Evolutionary conservation across 1,140 invertebrate species (phyloP), one percentile per base, ranked within the genome.

Genomic region (Meteorus sp.): DNA sequence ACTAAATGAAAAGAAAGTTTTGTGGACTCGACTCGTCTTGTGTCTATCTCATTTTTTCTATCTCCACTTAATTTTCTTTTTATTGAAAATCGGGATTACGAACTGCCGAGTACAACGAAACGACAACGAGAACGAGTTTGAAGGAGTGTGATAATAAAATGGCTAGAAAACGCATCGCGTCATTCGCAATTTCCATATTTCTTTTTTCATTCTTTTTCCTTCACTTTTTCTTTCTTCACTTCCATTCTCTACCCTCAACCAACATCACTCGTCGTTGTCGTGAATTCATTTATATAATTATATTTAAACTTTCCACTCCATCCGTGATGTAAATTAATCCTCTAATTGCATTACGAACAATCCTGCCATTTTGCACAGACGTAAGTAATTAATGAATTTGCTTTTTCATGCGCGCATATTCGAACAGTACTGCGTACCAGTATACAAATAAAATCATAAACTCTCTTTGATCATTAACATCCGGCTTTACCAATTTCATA

Each of bases 171-270:
- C 13, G 44, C 23, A 47, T 57, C 45, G n/a, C 23, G 51, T 25
- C 56, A 57, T 33, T 51, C n/a, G n/a, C 31, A 48, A 56, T 56
- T 56, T 56, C 19, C 55, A 56, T 56, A 47, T 48, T 56, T 37
- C 48, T 56, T 37, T 25, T 55, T 29, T 29, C 17, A 37, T n/a
- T 23, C 33, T n/a, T 25, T 13, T 37, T n/a, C 23, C 33, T 37
- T 53, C 25, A 23, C 27, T 13, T 17, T 20, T 20, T 29, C 13
- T n/a, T n/a, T n/a, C n/a, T n/a, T n/a, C n/a, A n/a, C n/a, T n/a
- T n/a, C n/a, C n/a, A n/a, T n/a, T n/a, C n/a, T n/a, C n/a, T n/a
- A n/a, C n/a, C n/a, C n/a, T n/a, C n/a, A n/a, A n/a, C 29, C 20
- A 56, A 56, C 53, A 56, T n/a, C n/a, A n/a, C n/a, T n/a, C n/a